These are phyloP conservation scores for Astreopora myriophthalma DNA, from an alignment of 64 coral and sea anemone genomes.

Conservation along the genomic window DNA sequence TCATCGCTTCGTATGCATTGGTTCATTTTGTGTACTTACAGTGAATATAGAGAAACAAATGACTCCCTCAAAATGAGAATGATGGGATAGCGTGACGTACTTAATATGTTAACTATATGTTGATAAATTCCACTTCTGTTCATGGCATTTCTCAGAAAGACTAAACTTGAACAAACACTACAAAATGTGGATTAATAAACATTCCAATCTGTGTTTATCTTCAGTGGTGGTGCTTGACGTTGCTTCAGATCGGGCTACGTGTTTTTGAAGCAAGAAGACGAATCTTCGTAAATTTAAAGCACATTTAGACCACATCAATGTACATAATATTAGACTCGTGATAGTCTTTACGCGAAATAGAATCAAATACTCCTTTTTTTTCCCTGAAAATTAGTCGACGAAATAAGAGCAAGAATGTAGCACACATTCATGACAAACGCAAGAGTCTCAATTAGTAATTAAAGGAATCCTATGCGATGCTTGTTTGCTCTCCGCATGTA, in stretches of 20 bases:
- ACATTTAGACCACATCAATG: neutral
- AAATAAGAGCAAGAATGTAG: neutral
- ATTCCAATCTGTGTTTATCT: neutral
- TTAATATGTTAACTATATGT: neutral
- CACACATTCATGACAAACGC: neutral
- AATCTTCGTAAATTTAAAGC: neutral
- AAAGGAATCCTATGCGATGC: neutral
- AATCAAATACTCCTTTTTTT: neutral
- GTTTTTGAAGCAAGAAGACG: neutral
- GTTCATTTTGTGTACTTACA: neutral
- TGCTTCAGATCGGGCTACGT: neutral
- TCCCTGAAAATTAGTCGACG: neutral
- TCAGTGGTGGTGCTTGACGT: neutral
- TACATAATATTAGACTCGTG: neutral
- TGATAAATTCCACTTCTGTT: neutral
- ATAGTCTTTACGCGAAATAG: neutral
- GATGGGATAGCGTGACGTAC: neutral
- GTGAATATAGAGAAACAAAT: neutral
- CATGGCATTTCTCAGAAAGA: neutral
- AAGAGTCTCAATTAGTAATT: neutral
- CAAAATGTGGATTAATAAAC: neutral
- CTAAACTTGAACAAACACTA: neutral
- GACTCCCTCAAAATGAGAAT: no score
- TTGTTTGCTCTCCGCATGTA: neutral
- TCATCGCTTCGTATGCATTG: neutral